phyloP scores from a whole-genome alignment of 2,888 invertebrate species.

The Acrobasis consociella region DNA sequence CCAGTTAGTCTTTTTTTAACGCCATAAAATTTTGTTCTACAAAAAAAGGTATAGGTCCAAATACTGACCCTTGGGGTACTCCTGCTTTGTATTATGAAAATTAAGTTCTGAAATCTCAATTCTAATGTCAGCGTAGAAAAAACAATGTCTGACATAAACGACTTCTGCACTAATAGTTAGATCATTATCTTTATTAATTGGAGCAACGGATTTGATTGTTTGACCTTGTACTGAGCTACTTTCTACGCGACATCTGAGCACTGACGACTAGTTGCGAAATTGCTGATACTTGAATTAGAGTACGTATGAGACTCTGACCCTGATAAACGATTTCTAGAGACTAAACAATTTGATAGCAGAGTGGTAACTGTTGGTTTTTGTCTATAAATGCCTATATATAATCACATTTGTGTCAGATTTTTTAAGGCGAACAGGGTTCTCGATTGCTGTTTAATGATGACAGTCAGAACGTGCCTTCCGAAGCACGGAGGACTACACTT shows the following conservation, averaged over 20 bases:
- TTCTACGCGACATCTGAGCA: conserved; percentile 18
- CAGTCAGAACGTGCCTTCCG: no score
- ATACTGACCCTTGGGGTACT: no score
- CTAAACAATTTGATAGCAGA: not conserved
- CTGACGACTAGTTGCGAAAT: conserved; percentile 5
- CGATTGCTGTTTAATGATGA: no score
- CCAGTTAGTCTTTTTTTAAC: no score
- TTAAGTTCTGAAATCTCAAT: not conserved
- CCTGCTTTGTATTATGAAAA: no score
- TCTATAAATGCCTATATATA: no score
- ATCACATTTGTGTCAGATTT: no score
- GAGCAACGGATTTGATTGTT: not conserved
- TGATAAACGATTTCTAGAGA: conserved; percentile 9
- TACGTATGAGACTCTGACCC: conserved; percentile 16
- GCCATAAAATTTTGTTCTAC: no score
- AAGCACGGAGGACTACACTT: no score
- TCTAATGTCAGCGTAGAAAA: not conserved
- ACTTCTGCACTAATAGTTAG: not conserved
- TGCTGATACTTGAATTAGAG: conserved; percentile 2
- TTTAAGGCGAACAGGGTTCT: no score
- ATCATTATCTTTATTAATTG: conserved; percentile 4
- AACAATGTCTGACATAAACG: not conserved
- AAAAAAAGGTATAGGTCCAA: no score
- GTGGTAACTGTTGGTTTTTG: not conserved
- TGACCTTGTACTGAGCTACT: conserved; percentile 9